Evolutionary conservation across 2,797 vertebrate genomes (phyloP).

Genomic region (Staurois parvus): DNA sequence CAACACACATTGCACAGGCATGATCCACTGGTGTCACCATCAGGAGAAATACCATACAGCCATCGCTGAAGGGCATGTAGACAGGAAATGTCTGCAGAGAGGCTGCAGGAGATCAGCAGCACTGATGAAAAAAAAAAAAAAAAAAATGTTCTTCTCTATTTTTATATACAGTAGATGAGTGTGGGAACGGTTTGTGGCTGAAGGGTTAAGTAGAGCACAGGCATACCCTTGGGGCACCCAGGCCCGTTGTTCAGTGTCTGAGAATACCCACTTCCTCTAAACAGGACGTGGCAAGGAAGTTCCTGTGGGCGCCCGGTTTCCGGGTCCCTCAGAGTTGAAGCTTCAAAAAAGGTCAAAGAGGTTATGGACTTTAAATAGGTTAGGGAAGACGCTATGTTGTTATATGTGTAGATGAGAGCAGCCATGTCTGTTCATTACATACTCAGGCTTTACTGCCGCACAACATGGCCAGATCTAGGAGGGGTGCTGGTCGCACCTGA

Average conservation of each 20-base stretch:
- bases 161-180: neutral
- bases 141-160: too few relatives aligned
- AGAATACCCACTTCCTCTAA: conserved; percentile 19
- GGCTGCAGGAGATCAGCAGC: too few relatives aligned
- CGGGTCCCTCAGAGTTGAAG: conserved; percentile 23
- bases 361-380: neutral
- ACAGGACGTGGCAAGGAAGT: conserved; percentile 39
- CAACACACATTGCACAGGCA: neutral
- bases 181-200: neutral
- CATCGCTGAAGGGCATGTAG: neutral
- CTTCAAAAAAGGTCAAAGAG: conserved; percentile 16
- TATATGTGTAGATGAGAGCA: too few relatives aligned
- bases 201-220: neutral
- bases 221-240: too few relatives aligned
- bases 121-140: too few relatives aligned
- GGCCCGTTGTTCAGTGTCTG: neutral
- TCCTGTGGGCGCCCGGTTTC: conserved; percentile 36
- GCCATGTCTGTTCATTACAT: too few relatives aligned
- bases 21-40: neutral
- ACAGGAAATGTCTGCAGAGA: neutral
- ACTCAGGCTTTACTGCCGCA: too few relatives aligned
- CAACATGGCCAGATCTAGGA: too few relatives aligned
- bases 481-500: too few relatives aligned
- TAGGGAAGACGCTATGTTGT: neutral
- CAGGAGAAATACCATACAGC: neutral